Base-by-base conservation (phyloP, 92 coral and sea anemone species). In the Plumapathes pennacea region DNA sequence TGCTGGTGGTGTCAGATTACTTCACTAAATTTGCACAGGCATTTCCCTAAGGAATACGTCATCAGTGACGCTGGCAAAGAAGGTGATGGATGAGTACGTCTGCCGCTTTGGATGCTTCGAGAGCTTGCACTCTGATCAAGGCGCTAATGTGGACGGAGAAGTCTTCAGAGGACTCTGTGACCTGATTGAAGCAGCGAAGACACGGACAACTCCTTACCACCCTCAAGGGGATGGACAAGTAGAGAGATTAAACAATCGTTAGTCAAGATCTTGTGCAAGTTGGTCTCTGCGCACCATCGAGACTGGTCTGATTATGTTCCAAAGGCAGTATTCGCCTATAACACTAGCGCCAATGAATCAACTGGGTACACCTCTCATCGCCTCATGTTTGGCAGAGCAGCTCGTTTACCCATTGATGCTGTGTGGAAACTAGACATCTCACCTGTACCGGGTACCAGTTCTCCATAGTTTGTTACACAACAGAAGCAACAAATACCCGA, bases 1-100 rank as follows among this genome's bases (percentile, higher is more conserved):
- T 78, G 46, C 63, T 78, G 57, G 78, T 78, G 60, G 72, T 78
- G 10, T 57, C 72, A 3, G 78, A 78, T 54, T 72, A 77, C 43
- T 68, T 78, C 20, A 51, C 78, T 22, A 62, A 67, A 26, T 77
- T 70, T 62, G 55, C 53, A 13, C 32, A 77, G 34, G 66, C 70
- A 15, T 74, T 64, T 33, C 44, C 57, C 1, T 42, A 41, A 54
- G 62, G 48, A 72, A 76, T 38, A 69, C 58, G 6, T 59, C 72
- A 51, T 57, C 67, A 25, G 61, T 24, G 12, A 57, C 32, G 5
- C 26, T 72, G 8, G 69, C 64, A 13, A 47, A 50, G 58, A 41
- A 48, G 33, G 46, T 72, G 20, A 72, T 72, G 54, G 64, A 72
- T 39, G 71, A 72, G 45, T 60, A 51, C 24, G 50, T 60, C n/a